Evolutionary conservation across 2,888 invertebrate species (phyloP), one percentile per base, ranked within the genome.

Genomic region (Adineta ricciae): DNA sequence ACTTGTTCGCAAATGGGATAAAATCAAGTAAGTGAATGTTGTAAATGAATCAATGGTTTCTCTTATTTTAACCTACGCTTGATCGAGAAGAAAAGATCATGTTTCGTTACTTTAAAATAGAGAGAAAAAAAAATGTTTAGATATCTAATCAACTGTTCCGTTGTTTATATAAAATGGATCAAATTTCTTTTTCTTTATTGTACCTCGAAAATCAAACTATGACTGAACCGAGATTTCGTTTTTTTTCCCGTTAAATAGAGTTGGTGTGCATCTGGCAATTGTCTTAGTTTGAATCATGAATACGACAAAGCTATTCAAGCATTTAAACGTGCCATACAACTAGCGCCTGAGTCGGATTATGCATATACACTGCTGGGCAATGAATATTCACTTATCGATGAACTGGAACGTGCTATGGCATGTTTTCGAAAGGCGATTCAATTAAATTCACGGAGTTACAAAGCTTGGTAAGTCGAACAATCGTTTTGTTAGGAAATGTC

Each of bases 221-320:
- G 2, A 32, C 16, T 64, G 27, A 14, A 64, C 16, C 32, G 14
- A 7, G 3, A 50, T 3, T 50, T 50, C 50, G 19, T 64, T 11
- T 41, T 78, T 78, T 41, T 8, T 24, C 24, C 24, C 24, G 0
- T 38, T 78, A 90, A 91, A 38, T 93, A 96, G 88, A 95, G 96
- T 4, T 98, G 97, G 97, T 94, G 97, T 89, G 96, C 95, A 2
- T 94, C 95, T 54, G 99, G 98, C 1, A 99, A 99, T 91, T 96
- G 97, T 89, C 97, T 97, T 91, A 96, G 96, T 84, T 92, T 97
- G 85, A 97, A 98, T 90, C 97, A 97, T 90, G 97, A 99, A 90
- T 96, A 99, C 88, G 97, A 97, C 90, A 95, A 95, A 21, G 98
- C 99, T 73, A 95, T 99, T 41, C 96, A 96, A 91, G 97, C 97